Evolutionary conservation across 2,888 invertebrate genomes (phyloP).

Genomic region (Eupithecia abbreviata): DNA sequence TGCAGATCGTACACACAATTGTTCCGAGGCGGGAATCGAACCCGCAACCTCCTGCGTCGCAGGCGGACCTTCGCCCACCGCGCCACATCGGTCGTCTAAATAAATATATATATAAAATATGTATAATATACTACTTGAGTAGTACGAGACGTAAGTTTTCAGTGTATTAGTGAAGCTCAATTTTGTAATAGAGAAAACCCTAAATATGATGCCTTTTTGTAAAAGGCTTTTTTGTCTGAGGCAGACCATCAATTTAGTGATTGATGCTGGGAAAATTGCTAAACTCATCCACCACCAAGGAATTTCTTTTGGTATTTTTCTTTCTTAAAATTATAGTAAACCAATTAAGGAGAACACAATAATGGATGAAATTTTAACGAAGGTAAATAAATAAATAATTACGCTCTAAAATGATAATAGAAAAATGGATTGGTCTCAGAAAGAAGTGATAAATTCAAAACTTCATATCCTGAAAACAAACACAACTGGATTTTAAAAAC

Average conservation of each 20-base stretch:
- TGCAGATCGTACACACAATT: no score
- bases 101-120: no score
- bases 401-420: not conserved
- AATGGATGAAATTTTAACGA: not conserved
- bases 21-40: no score
- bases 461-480: not conserved
- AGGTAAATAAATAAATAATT: not conserved
- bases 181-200: not conserved
- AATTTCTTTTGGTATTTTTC: not conserved
- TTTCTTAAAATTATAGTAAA: not conserved
- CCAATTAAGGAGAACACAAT: not conserved
- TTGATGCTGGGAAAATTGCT: slow-evolving; percentile 1
- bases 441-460: not conserved
- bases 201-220: no score
- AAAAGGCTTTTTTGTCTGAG: not conserved
- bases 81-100: no score
- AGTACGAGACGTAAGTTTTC: not conserved
- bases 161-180: not conserved
- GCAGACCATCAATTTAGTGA: not conserved
- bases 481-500: not conserved
- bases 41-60: no score
- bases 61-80: no score
- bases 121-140: no score
- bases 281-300: not conserved
- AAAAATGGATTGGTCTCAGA: not conserved